phyloP scores from a whole-genome alignment of 2,888 invertebrate species.

The Odontocerum albicorne region DNA sequence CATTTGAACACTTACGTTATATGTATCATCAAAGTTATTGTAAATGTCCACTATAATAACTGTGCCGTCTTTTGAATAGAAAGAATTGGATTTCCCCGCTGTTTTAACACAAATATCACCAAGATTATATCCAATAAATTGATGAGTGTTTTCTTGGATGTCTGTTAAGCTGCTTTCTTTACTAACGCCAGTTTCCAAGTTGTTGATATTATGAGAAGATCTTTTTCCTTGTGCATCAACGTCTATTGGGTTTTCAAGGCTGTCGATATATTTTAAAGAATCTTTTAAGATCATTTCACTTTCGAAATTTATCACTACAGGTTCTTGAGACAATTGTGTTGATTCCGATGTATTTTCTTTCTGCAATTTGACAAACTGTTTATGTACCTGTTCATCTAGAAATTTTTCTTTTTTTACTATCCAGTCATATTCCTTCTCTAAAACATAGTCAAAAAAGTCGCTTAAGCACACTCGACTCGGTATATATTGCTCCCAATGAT shows the following conservation, averaged over 20 bases:
- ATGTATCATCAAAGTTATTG: constrained; percentile 5
- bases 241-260: constrained; percentile 41
- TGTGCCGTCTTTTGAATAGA: constrained; percentile 51
- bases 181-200: not conserved
- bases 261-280: constrained; percentile 49
- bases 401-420: constrained; percentile 48
- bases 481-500: constrained; percentile 49
- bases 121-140: constrained; percentile 49
- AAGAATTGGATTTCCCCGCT: constrained; percentile 50
- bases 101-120: constrained; percentile 51
- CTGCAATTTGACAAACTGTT: too few species aligned
- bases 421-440: constrained; percentile 56
- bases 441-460: constrained; percentile 58
- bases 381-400: constrained; percentile 41
- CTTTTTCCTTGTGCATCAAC: constrained; percentile 41
- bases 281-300: constrained; percentile 51
- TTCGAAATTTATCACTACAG: constrained; percentile 41
- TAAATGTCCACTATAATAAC: constrained; percentile 6
- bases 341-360: not conserved
- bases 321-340: not conserved
- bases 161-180: not conserved
- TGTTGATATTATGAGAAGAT: not conserved
- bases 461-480: constrained; percentile 55
- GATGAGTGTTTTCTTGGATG: constrained; percentile 15
- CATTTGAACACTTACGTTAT: constrained; percentile 40